Percentiles rank a stretch among this genome's conserved stretches.
phyloP scores from a whole-genome alignment of 2,113 vertebrate species.

The Rhinoptilus africanus region DNA sequence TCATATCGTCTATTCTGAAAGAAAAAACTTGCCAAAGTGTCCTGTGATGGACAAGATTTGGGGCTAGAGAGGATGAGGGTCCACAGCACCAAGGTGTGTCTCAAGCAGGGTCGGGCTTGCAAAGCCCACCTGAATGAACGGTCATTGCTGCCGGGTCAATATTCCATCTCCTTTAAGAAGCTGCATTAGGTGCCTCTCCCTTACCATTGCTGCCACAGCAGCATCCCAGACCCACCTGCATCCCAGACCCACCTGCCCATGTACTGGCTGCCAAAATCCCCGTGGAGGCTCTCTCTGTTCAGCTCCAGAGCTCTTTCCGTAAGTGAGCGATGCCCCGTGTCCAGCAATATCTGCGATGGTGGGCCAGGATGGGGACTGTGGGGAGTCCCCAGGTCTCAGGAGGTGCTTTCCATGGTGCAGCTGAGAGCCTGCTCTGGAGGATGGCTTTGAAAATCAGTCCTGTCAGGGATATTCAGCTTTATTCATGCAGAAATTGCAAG shows the following conservation, averaged over 20 bases:
- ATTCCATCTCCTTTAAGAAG: not conserved
- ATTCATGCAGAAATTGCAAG: not conserved
- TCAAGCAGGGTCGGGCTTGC: not conserved
- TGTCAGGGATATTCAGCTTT: not conserved
- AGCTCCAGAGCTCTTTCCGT: accelerated
- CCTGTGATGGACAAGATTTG: accelerated
- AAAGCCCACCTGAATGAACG: not conserved
- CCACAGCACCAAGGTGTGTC: not conserved
- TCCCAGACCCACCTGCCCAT: not conserved
- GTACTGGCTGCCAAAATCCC: not conserved
- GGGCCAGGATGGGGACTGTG: not conserved
- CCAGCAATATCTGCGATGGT: accelerated
- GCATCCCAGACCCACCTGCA: no score
- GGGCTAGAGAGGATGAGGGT: not conserved
- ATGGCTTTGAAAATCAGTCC: not conserved
- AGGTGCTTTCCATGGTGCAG: not conserved
- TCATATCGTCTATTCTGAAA: not conserved
- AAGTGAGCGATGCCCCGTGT: accelerated
- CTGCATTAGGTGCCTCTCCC: not conserved
- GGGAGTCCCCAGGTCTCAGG: accelerated
- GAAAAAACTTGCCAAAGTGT: not conserved
- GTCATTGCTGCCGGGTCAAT: accelerated
- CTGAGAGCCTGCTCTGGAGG: not conserved
- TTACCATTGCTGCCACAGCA: no score
- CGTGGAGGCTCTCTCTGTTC: accelerated